Percentiles rank a stretch among this genome's conserved stretches.
phyloP scores from a whole-genome alignment of 2,113 vertebrate species.

The Eurypyga helias region DNA sequence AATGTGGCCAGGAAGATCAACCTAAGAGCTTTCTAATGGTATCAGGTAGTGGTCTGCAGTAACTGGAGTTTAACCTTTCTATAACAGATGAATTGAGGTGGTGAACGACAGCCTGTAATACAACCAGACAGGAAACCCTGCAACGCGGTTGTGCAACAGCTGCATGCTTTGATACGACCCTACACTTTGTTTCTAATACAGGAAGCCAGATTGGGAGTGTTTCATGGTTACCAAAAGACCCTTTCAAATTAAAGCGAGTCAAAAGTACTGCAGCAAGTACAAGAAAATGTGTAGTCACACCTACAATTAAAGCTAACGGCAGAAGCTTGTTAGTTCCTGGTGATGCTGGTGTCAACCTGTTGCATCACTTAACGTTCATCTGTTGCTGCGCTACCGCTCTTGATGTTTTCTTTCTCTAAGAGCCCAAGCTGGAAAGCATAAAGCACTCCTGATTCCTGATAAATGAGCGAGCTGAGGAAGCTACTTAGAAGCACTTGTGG shows the following conservation, averaged over 20 bases:
- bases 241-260: neutral
- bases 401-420: constrained; percentile 56
- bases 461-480: constrained; percentile 43
- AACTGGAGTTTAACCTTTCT: neutral
- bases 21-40: neutral
- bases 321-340: neutral
- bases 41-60: neutral
- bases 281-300: neutral
- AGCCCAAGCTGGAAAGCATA: constrained; percentile 67
- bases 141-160: neutral
- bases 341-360: neutral
- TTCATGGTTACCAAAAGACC: constrained; percentile 68
- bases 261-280: neutral
- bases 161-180: constrained; percentile 25
- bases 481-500: constrained; percentile 71
- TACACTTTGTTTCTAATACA: constrained; percentile 4
- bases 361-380: constrained; percentile 45
- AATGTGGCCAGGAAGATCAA: neutral
- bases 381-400: constrained; percentile 48
- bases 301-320: neutral
- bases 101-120: neutral
- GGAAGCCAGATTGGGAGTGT: constrained; percentile 61
- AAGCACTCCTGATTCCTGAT: constrained; percentile 68
- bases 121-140: constrained; percentile 6
- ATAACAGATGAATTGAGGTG: neutral